Evolutionary conservation across 2,113 vertebrate genomes (phyloP), one percentile per base, ranked within the genome.

Genomic region (Phodopus roborovskii): DNA sequence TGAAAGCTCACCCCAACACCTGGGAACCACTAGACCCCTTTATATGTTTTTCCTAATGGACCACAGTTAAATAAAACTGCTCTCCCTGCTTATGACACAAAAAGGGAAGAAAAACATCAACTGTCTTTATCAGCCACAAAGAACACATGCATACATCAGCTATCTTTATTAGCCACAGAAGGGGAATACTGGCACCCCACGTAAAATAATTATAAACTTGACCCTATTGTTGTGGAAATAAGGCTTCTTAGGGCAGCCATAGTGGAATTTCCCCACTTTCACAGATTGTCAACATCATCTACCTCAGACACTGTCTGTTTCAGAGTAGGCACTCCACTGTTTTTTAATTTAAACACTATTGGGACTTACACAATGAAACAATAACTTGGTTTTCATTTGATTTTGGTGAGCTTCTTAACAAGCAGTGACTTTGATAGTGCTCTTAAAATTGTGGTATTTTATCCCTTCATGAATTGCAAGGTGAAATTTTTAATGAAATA

Each of bases 231-330:
- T 79, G 60, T 85, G 83, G 81, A 33, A 68, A 22, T 42, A 48
- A 92, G 58, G 68, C n/a, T n/a, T n/a, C n/a, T 17, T 64, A 56
- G 30, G 87, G 19, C 39, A 74, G 81, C 56, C 83, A 60, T 7
- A 53, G 42, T 81, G 93, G 92, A 96, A 96, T 92, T 97, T 75
- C 94, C 96, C 92, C 64, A 56, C 74, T 73, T 13, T 84, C 45
- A 73, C 7, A 58, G 85, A 71, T 4, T 71, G 78, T 93, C 78
- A 87, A n/a, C 56, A 87, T 70, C 42, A 19, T 82, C 33, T 68
- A 88, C 56, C 79, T 83, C 56, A 95, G 95, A 91, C 1, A 91
- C 1, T 89, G 82, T 95, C 87, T 33, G 48, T 56, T 90, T 94
- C n/a, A 96, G 50, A 94, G 33, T 7, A 73, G 13, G 13, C 28